Evolutionary conservation across 1,140 invertebrate species (phyloP).

Genomic region (Macrobrachium rosenbergii): DNA sequence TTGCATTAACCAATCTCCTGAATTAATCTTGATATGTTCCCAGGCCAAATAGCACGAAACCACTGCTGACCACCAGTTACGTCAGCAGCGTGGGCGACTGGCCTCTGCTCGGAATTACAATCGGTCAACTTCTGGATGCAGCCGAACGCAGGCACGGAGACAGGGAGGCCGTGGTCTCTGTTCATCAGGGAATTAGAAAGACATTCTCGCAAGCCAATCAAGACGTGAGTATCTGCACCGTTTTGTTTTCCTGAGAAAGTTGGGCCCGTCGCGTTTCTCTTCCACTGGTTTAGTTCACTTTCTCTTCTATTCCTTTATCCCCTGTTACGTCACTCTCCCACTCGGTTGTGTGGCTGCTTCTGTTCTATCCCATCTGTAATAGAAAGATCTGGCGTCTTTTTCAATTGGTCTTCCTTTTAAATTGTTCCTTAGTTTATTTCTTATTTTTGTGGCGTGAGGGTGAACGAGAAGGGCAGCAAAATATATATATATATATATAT

Average conservation of each 20-base stretch:
- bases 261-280: not conserved
- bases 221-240: constrained; percentile 71
- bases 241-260: not conserved
- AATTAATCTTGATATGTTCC: not conserved
- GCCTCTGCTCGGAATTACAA: constrained; percentile 13
- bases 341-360: too few relatives aligned
- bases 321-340: too few relatives aligned
- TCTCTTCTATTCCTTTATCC: too few relatives aligned
- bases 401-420: too few relatives aligned
- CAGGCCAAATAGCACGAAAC: not conserved
- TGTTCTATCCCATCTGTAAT: too few relatives aligned
- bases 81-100: constrained; percentile 3
- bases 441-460: too few relatives aligned
- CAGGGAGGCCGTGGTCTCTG: constrained; percentile 75
- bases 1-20: not conserved
- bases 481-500: too few relatives aligned
- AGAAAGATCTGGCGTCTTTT: too few relatives aligned
- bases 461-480: too few relatives aligned
- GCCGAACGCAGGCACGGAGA: constrained; percentile 75
- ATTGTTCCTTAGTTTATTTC: too few relatives aligned
- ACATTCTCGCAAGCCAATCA: constrained; percentile 77
- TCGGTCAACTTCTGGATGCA: constrained; percentile 76
- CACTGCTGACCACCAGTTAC: not conserved
- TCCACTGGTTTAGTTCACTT: not conserved
- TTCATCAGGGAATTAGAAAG: constrained; percentile 75